These are phyloP conservation scores for Bombus haemorrhoidalis DNA, from an alignment of 1,140 invertebrate genomes.

Conservation along the genomic window DNA sequence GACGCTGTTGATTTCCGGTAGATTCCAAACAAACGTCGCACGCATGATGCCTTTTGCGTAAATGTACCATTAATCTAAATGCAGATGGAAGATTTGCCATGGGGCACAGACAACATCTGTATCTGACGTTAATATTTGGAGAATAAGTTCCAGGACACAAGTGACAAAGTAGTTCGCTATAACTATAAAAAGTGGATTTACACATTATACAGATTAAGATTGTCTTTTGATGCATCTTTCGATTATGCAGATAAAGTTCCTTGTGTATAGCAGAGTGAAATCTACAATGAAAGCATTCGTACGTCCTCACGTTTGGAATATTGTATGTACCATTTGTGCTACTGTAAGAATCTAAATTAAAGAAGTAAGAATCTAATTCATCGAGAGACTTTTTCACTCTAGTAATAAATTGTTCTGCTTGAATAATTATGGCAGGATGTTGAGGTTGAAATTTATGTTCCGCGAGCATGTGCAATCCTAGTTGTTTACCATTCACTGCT, in stretches of 20 bases:
- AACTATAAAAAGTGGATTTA: slow-evolving; percentile 92
- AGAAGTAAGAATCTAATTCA: slow-evolving; percentile 85
- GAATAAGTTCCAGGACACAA: slow-evolving; percentile 90
- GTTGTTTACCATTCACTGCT: slow-evolving; percentile 90
- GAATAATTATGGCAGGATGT: slow-evolving; percentile 79
- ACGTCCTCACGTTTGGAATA: slow-evolving; percentile 83
- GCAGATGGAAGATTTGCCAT: slow-evolving; percentile 89
- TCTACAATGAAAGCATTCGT: slow-evolving; percentile 93
- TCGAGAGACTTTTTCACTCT: slow-evolving; percentile 86
- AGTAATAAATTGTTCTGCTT: slow-evolving; percentile 85
- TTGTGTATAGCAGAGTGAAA: slow-evolving; percentile 89
- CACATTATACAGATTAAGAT: slow-evolving; percentile 92
- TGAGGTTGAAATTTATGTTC: slow-evolving; percentile 89
- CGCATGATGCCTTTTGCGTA: slow-evolving; percentile 90
- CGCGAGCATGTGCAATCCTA: slow-evolving; percentile 89
- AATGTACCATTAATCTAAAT: slow-evolving; percentile 93
- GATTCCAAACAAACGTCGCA: slow-evolving; percentile 93
- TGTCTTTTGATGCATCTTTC: slow-evolving; percentile 92
- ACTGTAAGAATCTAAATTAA: slow-evolving; percentile 89
- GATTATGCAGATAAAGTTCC: slow-evolving; percentile 92
- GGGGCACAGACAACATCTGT: slow-evolving; percentile 89
- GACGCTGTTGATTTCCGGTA: slow-evolving; percentile 88
- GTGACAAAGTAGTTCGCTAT: slow-evolving; percentile 92
- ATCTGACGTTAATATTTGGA: slow-evolving; percentile 85
- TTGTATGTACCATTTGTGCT: slow-evolving; percentile 83